Base-by-base conservation (phyloP, 1,140 invertebrate genomes). In the Drosophila pseudoananassae region DNA sequence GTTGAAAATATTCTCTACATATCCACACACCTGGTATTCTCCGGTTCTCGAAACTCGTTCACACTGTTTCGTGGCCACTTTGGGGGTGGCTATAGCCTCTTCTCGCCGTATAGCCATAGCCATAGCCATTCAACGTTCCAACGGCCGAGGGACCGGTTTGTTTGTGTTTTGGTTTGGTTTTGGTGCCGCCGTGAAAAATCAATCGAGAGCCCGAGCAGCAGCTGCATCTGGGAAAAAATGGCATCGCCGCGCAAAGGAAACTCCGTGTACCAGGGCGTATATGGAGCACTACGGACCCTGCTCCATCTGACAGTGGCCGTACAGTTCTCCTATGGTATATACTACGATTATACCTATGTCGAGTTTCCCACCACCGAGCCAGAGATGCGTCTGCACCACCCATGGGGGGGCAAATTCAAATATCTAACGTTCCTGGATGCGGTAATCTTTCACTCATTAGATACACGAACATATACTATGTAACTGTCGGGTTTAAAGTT, bases 401-500 rank as follows among this genome's bases (percentile, higher is more conserved):
- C 76, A 23, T 94, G 92, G 90, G 96, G 95, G 57, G 96, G 96
- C 73, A 97, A 97, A 93, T 95, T 97, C 63, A 97, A 97, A 93
- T 98, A 95, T 92, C 93, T 98, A 57, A 98, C 97, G 20, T 97
- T 96, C 84, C 95, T 96, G 93, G 93, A 97, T 94, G 95, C 95
- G 92, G 96, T 98, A 94, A 94, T 66, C 46, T 43, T 47, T 20
- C 46, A 17, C n/a, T 9, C 33, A 61, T 53, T 53, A 61, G 36
- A 31, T 31, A 20, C 46, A 64, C 58, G 58, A 53, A 14, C 40
- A 17, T 23, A 5, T 8, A 15, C 5, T 12, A 9, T 7, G 15
- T 10, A 17, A 33, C 31, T 12, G 15, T 12, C 15, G 25, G 43
- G 54, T 31, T 36, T 60, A 76, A 76, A 76, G 61, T 68, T 68